These are phyloP conservation scores for Sandelia bainsii DNA, from an alignment of 2,797 vertebrate genomes.

Conservation along the genomic window DNA sequence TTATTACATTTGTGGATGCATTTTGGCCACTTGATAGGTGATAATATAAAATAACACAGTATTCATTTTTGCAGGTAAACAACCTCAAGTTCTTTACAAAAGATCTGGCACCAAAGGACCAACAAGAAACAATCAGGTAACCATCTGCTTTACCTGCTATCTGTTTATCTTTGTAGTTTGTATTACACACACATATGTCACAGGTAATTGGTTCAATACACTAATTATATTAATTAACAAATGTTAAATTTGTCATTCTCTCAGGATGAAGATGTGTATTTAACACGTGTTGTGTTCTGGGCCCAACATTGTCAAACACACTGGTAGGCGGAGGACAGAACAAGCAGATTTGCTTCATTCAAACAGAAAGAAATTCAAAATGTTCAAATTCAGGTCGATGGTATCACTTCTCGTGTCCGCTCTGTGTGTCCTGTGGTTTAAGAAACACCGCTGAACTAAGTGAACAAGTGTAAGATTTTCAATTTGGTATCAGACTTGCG, in stretches of 20 bases:
- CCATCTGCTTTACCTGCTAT: not conserved
- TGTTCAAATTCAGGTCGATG: not conserved
- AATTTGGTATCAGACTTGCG: no score
- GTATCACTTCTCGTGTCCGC: not conserved
- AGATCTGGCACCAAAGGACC: not conserved
- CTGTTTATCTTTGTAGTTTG: not conserved
- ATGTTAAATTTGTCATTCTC: not conserved
- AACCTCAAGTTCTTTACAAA: not conserved
- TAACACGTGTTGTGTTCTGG: constrained; percentile 39
- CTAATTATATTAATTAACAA: not conserved
- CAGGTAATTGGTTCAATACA: no score
- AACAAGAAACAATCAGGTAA: constrained; percentile 30
- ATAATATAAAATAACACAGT: not conserved
- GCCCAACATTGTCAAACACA: not conserved
- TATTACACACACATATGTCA: not conserved
- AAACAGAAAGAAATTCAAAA: no score
- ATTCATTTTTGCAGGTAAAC: constrained; percentile 26
- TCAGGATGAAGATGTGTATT: constrained; percentile 39
- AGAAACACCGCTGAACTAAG: no score
- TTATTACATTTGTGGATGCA: no score
- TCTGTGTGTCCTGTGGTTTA: not conserved
- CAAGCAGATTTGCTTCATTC: not conserved
- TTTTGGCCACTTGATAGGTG: no score
- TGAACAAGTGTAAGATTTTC: no score
- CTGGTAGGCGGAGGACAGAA: not conserved